phyloP scores from a whole-genome alignment of 37 sponge, comb jelly and placozoan genomes.

The Eunapius fragilis region DNA sequence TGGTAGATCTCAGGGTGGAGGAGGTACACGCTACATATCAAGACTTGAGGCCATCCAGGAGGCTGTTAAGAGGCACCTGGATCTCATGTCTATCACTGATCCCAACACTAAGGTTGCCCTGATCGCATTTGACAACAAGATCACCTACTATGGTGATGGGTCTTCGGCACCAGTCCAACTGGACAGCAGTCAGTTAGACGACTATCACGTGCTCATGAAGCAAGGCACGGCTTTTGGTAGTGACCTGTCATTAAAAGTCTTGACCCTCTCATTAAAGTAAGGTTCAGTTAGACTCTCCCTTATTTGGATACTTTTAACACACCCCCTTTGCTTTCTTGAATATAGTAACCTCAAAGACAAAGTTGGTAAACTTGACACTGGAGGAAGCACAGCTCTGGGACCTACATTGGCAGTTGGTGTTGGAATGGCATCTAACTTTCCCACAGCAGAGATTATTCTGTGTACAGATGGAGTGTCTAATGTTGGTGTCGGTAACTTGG shows the following conservation, averaged over 20 bases:
- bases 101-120: conserved; percentile 73
- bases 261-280: not conserved
- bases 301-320: not conserved
- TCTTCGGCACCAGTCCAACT: conserved; percentile 12
- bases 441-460: conserved; percentile 85
- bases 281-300: not conserved
- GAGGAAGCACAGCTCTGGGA: conserved; percentile 91
- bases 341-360: conserved; percentile 59
- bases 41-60: conserved; percentile 89
- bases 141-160: conserved; percentile 83
- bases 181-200: conserved; percentile 42
- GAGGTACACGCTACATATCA: conserved; percentile 63
- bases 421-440: conserved; percentile 75
- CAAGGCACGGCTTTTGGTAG: conserved; percentile 67
- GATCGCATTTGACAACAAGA: conserved; percentile 70
- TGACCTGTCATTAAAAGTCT: conserved; percentile 50
- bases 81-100: conserved; percentile 67
- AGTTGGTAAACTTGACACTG: conserved; percentile 52
- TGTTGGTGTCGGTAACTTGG: conserved; percentile 81
- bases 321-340: not conserved
- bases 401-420: conserved; percentile 84
- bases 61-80: conserved; percentile 85
- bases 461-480: conserved; percentile 95
- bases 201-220: conserved; percentile 71
- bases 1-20: conserved; percentile 45